Evolutionary conservation across 2,888 invertebrate species (phyloP), one percentile per base, ranked within the genome.

Genomic region (Ashinkailepas kermadecensis): DNA sequence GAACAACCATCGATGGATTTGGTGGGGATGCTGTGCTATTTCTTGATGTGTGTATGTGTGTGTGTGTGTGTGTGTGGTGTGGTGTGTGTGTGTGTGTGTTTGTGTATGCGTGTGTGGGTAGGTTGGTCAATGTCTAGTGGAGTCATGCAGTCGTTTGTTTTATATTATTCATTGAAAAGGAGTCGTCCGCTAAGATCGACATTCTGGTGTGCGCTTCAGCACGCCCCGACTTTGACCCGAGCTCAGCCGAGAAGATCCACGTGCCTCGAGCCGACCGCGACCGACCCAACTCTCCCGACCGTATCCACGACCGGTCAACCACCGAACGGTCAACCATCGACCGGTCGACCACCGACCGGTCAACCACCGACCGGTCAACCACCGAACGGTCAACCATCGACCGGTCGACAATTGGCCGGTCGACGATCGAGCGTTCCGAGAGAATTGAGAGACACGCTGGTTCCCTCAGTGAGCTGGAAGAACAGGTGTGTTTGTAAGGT

Each of bases 261-360:
- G 78, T 78, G 78, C 78, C 78, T 6, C n/a, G 57, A 25, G 78
- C 58, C 7, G 78, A 58, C 78, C n/a, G 57, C 12, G 78, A 78
- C 78, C 18, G 18, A 54, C 39, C 11, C 3, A 23, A 8, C 9
- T 23, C 74, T 18, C 74, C 54, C 18, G 74, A 74, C 54, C 74
- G 74, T 6, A 13, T 7, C 8, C 74, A 7, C 18, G 74, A 74
- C 54, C 39, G 74, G 54, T 21, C 74, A 8, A 2, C 18, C 54
- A 18, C 7, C 6, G 54, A 74, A 54, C 25, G 54, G 13, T 74
- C 74, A 39, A 74, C 74, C 54, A 25, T 39, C 4, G 74, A 74
- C 54, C 74, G 74, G 13, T 54, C 74, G 8, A 13, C 11, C 8
- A 39, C 7, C 18, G 74, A 74, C 54, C 39, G 74, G 54, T 21